Base-by-base conservation (phyloP, 2,113 vertebrate genomes). In the Alethe castanea region DNA sequence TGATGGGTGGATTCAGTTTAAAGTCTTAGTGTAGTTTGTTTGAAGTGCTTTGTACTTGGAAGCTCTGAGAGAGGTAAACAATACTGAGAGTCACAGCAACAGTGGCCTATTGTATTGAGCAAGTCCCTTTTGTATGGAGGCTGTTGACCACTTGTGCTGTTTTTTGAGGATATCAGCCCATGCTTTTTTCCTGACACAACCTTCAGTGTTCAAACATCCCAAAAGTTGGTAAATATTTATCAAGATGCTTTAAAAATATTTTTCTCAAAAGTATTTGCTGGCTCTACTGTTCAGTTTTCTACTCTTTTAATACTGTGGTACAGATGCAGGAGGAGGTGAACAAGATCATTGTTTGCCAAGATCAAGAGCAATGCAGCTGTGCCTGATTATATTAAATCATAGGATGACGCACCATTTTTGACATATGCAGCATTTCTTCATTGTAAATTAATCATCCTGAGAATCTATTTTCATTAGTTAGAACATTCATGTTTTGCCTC, bases 391-490 rank as follows among this genome's bases (percentile, higher is more conserved):
- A 64, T 82, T 89, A 87, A 96, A 89, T 79, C 88, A 54, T 76
- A 76, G 1, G 19, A 85, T 97, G 95, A 96, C 67, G 86, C 91
- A 82, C 88, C 73, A 69, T 91, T 96, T 95, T 89, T 94, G 59
- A 84, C 94, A 94, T 89, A 94, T 23, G 62, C 81, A 85, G 78
- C 52, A 92, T 84, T 91, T 93, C 72, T 96, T 91, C 84, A 91
- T 96, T 78, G 91, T 91, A 57, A 96, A 95, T 82, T 42, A 96
- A 94, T 65, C 76, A 83, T 60, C 33, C 76, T 60, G 88, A 72
- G 90, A 97, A 95, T 94, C 86, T 87, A 93, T 96, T 95, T 96
- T 92, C 91, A 94, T 97, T 96, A 85, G 88, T 73, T 94, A 61
- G 81, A 95, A 60, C 91, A 36, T 92, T 96, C 57, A 28, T 64